Evolutionary conservation across 2,113 vertebrate genomes (phyloP).

Genomic region (rat (Rattus norvegicus)): GRCr8 NC_086027.1:51788501-51789000

Average conservation of each 20-base stretch:
- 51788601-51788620: slow-evolving; percentile 89
- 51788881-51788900: slow-evolving; percentile 55
- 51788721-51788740: background rate
- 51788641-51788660: slow-evolving; percentile 86
- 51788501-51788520: slow-evolving; percentile 79
- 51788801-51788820: background rate
- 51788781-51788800: background rate
- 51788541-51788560: slow-evolving; percentile 85
- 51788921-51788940: slow-evolving; percentile 86
- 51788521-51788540: slow-evolving; percentile 78
- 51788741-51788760: slow-evolving; percentile 26
- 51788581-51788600: slow-evolving; percentile 70
- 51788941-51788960: slow-evolving; percentile 89
- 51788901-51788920: slow-evolving; percentile 13
- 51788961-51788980: slow-evolving; percentile 78
- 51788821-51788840: slow-evolving; percentile 29
- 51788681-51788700: slow-evolving; percentile 73
- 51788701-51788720: slow-evolving; percentile 56
- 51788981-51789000: slow-evolving; percentile 88
- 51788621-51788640: slow-evolving; percentile 78
- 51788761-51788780: background rate
- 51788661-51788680: slow-evolving; percentile 65
- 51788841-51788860: slow-evolving; percentile 49
- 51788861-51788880: slow-evolving; percentile 72
- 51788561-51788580: slow-evolving; percentile 75